These are phyloP conservation scores for Chaunax sp. DNA, from an alignment of 2,797 vertebrate genomes.

Conservation along the genomic window DNA sequence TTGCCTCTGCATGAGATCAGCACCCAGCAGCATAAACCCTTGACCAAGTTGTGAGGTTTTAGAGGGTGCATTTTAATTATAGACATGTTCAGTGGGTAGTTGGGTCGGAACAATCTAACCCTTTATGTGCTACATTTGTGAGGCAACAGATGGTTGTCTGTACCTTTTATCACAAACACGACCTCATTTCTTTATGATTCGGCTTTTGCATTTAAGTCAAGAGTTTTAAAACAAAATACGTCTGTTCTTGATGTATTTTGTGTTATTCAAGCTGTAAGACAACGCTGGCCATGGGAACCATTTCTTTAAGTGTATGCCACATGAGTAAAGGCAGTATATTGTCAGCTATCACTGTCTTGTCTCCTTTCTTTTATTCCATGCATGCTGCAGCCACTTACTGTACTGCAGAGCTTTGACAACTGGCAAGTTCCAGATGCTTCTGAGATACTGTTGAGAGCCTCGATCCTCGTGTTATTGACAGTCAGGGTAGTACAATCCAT, in stretches of 20 bases:
- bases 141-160: not conserved
- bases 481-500: conserved; percentile 6
- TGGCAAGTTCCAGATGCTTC: conserved; percentile 23
- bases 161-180: no score
- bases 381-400: not conserved
- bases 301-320: not conserved
- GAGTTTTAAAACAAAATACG: conserved; percentile 6
- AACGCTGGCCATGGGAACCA: not conserved
- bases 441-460: conserved; percentile 20
- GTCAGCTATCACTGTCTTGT: not conserved
- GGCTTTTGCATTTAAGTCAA: conserved; percentile 1
- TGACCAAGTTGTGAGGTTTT: no score
- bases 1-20: conserved; percentile 30
- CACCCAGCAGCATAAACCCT: conserved; percentile 1
- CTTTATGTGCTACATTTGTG: not conserved
- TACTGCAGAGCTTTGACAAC: conserved; percentile 13
- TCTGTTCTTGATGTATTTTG: not conserved
- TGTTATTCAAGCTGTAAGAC: not conserved
- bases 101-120: conserved; percentile 1
- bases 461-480: conserved; percentile 23
- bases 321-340: not conserved
- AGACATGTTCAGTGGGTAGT: conserved; percentile 15
- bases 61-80: conserved; percentile 14
- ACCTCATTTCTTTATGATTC: not conserved
- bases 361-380: not conserved